These are phyloP conservation scores for Drosophila ogumai DNA, from an alignment of 1,140 invertebrate genomes.

Conservation along the genomic window DNA sequence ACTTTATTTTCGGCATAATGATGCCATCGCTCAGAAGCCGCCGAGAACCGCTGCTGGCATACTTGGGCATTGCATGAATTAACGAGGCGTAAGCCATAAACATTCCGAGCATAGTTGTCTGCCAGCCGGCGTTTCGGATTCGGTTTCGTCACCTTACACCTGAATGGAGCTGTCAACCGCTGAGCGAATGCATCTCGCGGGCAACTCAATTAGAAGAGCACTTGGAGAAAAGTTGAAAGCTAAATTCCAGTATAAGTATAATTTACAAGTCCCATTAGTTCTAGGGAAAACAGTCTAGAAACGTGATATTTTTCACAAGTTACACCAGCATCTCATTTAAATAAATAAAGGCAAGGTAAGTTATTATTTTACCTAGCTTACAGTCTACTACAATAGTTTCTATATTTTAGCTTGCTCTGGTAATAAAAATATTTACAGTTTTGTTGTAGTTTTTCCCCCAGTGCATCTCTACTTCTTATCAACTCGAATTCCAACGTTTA, in stretches of 20 bases:
- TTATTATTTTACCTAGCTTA: neutral
- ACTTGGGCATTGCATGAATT: conserved; percentile 38
- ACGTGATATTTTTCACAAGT: conserved; percentile 3
- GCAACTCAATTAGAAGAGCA: conserved; percentile 49
- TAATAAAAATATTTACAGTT: neutral
- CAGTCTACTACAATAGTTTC: neutral
- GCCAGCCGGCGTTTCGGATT: conserved; percentile 31
- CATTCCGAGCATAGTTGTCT: conserved; percentile 54
- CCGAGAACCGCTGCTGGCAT: conserved; percentile 7
- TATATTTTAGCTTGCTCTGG: neutral
- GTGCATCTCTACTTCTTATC: conserved; percentile 37
- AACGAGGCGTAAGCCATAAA: conserved; percentile 58
- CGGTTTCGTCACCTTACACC: conserved; percentile 61
- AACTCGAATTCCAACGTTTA: conserved; percentile 30
- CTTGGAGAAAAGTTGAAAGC: neutral
- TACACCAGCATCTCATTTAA: neutral
- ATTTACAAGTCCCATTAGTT: neutral
- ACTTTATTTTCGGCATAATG: conserved; percentile 70
- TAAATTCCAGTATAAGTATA: neutral
- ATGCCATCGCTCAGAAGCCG: conserved; percentile 41
- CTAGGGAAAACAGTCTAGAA: neutral
- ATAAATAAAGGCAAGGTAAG: neutral
- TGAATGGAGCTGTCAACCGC: conserved; percentile 68
- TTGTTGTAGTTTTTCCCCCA: neutral
- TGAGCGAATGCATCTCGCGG: conserved; percentile 31